Base-by-base conservation (phyloP, 2,888 invertebrate genomes). In the Adelognathus sp. region DNA sequence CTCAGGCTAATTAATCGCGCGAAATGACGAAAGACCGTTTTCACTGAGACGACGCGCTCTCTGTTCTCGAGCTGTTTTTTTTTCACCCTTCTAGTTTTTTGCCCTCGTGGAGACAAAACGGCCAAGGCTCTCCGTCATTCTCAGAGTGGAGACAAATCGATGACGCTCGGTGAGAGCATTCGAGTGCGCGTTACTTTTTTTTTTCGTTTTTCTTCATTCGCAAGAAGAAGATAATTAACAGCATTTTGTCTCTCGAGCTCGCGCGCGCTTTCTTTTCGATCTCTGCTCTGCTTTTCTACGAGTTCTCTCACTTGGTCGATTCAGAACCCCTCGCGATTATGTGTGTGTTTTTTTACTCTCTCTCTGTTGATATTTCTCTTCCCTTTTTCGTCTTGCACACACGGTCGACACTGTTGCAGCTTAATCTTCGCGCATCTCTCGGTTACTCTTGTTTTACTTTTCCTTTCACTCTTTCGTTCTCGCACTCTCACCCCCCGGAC, bases 11-110 rank as follows among this genome's bases (percentile, higher is more conserved):
- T 79, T 71, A 76, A 76, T 79, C 71, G 67, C 67, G 61, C 52
- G 14, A n/a, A 60, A 78, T 60, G 73, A 69, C 78, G 78, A 74
- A 78, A 74, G 52, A 70, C 69, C 70, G 52, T 78, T 78, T 69
- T 78, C 78, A 64, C 58, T 36, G 52, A 31, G 52, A 9, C 18
- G 11, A 31, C 33, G 56, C 33, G 39, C 31, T 64, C 46, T 27
- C 60, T n/a, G 14, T 63, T 50, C 72, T 46, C 27, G 50, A 39
- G 52, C 52, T 29, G 24, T 69, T 50, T 58, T 56, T 61, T 58
- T 46, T 29, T 60, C 31, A 39, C 44, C 41, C 18, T 14, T 24
- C 21, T 54, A 16, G 16, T 46, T 54, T 66, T 70, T 61, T 60
- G 67, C 41, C 36, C 63, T 67, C 21, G 24, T 64, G n/a, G 69